Base-by-base conservation (phyloP, 1,140 invertebrate genomes). In the Lysiphlebus fabarum region DNA sequence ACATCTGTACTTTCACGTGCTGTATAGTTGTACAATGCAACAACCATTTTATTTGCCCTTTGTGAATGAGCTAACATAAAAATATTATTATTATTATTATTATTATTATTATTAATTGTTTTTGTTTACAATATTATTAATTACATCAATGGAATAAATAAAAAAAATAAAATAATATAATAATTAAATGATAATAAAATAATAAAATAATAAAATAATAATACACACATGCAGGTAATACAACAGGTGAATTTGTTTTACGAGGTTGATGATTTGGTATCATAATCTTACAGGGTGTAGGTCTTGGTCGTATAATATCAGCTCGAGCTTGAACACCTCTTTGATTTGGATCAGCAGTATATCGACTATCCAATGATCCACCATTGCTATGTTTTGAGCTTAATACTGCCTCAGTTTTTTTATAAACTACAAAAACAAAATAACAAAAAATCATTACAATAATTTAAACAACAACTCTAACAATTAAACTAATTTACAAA, bases 11-110 rank as follows among this genome's bases (percentile, higher is more conserved):
- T 89, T 70, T 95, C 92, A 59, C 93, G 83, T 5, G 93, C 92
- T 60, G 90, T 89, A 81, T 96, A 97, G 71, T 90, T 89, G 80
- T 95, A 96, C 55, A 96, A 82, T 58, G 92, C 94, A 55, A 96
- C 90, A 37, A 96, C 91, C 40, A 94, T 87, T 69, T 76, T 79
- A 64, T 77, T 79, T 40, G 73, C 62, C 53, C 77, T 69, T 59
- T 77, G 77, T n/a, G 74, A 76, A 61, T 79, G 77, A 58, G 51
- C 0, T 44, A 38, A 63, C 53, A 58, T 56, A 53, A 63, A 9
- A 55, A 11, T 42, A 43, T 47, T 8, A 54, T 42, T 17, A 56
- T 40, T 41, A 43, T 38, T 58, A 44, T 14, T 3, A 56, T 38
- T 48, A 26, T 7, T 7, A 40, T 37, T 45, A 47, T 11, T 58